phyloP scores from a whole-genome alignment of 2,888 invertebrate species.

The Panopea generosa region DNA sequence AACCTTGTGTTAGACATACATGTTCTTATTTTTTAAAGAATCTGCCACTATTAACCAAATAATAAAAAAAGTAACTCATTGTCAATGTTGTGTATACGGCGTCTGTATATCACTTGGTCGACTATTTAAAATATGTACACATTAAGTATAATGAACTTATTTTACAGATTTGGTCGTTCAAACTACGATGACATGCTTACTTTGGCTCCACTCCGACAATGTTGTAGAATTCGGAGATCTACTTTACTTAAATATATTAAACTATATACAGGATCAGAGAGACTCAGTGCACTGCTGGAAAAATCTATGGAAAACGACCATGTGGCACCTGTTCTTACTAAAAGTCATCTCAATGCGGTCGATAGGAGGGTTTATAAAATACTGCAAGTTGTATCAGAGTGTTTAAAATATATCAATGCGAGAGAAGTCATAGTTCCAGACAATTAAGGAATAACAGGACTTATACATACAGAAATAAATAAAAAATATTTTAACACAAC shows the following conservation, averaged over 20 bases:
- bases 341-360: slow-evolving; percentile 94
- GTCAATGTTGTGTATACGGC: no score
- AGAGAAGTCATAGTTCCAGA: not conserved
- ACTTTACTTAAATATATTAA: slow-evolving; percentile 92
- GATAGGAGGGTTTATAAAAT: slow-evolving; percentile 90
- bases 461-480: no score
- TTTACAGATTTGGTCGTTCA: slow-evolving; percentile 92
- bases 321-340: slow-evolving; percentile 94
- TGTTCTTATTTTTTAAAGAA: no score
- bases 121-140: no score
- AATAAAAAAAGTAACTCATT: no score
- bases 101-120: no score
- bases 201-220: slow-evolving; percentile 96
- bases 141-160: no score
- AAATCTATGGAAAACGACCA: slow-evolving; percentile 93
- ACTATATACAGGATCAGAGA: slow-evolving; percentile 83
- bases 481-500: no score
- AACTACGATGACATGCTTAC: slow-evolving; percentile 97
- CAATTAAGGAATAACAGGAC: no score
- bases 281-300: slow-evolving; percentile 91
- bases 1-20: no score
- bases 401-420: slow-evolving; percentile 26
- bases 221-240: slow-evolving; percentile 95
- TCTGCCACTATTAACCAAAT: no score
- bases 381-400: slow-evolving; percentile 63